Percentiles rank a stretch among this genome's conserved stretches.
phyloP scores from a whole-genome alignment of 23 tunicate genomes.

The Halocynthia aurantium region DNA sequence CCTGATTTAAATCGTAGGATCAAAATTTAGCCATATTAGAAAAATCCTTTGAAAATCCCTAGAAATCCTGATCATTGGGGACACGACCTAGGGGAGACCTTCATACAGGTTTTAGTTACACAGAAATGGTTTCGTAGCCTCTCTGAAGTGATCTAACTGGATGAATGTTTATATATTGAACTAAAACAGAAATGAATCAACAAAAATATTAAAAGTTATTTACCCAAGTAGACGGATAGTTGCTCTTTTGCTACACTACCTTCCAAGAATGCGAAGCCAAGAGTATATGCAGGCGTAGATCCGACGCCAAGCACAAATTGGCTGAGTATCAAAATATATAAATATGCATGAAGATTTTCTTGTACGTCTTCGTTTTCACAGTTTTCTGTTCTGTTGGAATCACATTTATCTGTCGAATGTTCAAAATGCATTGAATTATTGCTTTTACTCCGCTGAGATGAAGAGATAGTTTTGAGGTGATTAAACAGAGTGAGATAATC shows the following conservation, averaged over 20 bases:
- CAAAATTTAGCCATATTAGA: too few species aligned
- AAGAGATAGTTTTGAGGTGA: background rate
- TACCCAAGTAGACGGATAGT: constrained; percentile 75
- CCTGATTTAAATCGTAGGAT: too few species aligned
- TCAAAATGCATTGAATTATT: background rate
- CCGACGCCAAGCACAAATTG: constrained; percentile 91
- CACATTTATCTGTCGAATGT: constrained; percentile 8
- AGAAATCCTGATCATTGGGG: too few species aligned
- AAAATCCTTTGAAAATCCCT: too few species aligned
- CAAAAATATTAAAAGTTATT: background rate
- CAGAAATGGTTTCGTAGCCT: too few species aligned
- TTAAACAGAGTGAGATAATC: background rate
- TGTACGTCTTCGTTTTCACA: background rate
- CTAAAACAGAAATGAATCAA: too few species aligned
- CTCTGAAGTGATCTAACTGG: too few species aligned
- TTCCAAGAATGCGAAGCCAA: constrained; percentile 82
- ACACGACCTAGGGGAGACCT: too few species aligned
- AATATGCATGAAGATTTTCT: constrained; percentile 48
- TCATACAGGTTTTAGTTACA: too few species aligned
- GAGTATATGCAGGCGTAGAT: constrained; percentile 94
- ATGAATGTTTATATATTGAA: too few species aligned
- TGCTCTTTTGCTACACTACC: constrained; percentile 82
- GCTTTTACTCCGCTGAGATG: background rate
- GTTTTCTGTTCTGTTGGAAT: constrained; percentile 1
- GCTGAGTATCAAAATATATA: constrained; percentile 74